These are phyloP conservation scores for Calidris pugnax DNA, from an alignment of 2,113 vertebrate species.

Conservation along the genomic window DNA sequence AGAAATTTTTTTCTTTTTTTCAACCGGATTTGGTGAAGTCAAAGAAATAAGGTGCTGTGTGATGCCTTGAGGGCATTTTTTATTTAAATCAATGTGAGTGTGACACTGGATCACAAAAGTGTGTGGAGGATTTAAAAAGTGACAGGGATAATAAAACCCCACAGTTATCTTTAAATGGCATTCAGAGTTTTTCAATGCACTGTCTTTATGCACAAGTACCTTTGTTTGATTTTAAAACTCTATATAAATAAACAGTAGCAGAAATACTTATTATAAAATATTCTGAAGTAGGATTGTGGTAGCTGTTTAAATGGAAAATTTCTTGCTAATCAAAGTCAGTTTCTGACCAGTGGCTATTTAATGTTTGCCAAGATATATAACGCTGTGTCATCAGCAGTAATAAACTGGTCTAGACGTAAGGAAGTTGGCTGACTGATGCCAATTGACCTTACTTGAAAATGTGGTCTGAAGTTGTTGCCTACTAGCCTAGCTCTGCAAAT, in stretches of 20 bases:
- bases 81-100: slow-evolving; percentile 36
- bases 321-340: slow-evolving; percentile 20
- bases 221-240: not conserved
- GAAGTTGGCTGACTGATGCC: slow-evolving; percentile 36
- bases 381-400: slow-evolving; percentile 3
- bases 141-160: not conserved
- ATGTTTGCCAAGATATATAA: slow-evolving; percentile 19
- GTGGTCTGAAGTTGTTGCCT: not conserved
- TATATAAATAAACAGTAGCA: not conserved
- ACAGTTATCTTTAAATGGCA: not conserved
- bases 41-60: slow-evolving; percentile 35
- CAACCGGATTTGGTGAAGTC: slow-evolving; percentile 24
- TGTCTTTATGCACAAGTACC: not conserved
- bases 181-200: not conserved
- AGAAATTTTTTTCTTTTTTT: slow-evolving; percentile 18
- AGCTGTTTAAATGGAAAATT: not conserved
- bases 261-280: not conserved
- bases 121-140: slow-evolving; percentile 12
- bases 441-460: slow-evolving; percentile 1
- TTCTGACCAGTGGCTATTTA: slow-evolving; percentile 16
- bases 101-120: slow-evolving; percentile 15
- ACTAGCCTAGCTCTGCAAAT: not conserved
- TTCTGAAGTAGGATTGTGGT: not conserved
- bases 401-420: slow-evolving; percentile 41
- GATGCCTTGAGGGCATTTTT: slow-evolving; percentile 55